These are phyloP conservation scores for Elmis aenea DNA, from an alignment of 2,888 invertebrate species.

Conservation along the genomic window DNA sequence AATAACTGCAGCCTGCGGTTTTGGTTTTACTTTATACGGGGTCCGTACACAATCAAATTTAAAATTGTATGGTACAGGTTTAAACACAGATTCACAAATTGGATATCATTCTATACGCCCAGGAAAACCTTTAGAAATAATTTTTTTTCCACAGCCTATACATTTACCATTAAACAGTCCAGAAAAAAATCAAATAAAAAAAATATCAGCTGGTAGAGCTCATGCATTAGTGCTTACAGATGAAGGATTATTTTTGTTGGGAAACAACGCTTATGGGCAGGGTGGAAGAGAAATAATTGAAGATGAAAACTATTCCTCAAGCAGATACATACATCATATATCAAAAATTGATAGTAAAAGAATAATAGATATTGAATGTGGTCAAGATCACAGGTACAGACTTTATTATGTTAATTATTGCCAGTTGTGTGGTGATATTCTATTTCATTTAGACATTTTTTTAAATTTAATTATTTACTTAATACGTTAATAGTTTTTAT, in stretches of 20 bases:
- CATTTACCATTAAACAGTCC: slow-evolving; percentile 60
- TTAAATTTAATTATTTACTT: no score
- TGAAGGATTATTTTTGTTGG: slow-evolving; percentile 73
- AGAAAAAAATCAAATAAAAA: slow-evolving; percentile 50
- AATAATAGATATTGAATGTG: slow-evolving; percentile 70
- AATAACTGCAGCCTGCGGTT: slow-evolving; percentile 73
- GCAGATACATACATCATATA: slow-evolving; percentile 63
- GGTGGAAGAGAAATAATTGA: slow-evolving; percentile 78
- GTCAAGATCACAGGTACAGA: slow-evolving; percentile 81
- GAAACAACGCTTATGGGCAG: slow-evolving; percentile 92
- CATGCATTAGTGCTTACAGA: slow-evolving; percentile 77
- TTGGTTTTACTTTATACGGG: slow-evolving; percentile 81
- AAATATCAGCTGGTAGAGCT: slow-evolving; percentile 79
- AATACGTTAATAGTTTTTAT: no score
- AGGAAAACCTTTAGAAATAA: slow-evolving; percentile 60
- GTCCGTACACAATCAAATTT: slow-evolving; percentile 60
- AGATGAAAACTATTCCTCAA: slow-evolving; percentile 68
- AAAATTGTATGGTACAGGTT: slow-evolving; percentile 80
- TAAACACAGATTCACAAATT: slow-evolving; percentile 90
- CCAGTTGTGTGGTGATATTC: slow-evolving; percentile 2
- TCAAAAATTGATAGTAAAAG: slow-evolving; percentile 56
- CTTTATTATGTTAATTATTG: slow-evolving; percentile 3
- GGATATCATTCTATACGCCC: slow-evolving; percentile 58
- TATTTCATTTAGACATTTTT: slow-evolving; percentile 2
- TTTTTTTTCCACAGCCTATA: slow-evolving; percentile 69